phyloP scores from a whole-genome alignment of 2,113 vertebrate genomes.

The Clupea harengus region DNA sequence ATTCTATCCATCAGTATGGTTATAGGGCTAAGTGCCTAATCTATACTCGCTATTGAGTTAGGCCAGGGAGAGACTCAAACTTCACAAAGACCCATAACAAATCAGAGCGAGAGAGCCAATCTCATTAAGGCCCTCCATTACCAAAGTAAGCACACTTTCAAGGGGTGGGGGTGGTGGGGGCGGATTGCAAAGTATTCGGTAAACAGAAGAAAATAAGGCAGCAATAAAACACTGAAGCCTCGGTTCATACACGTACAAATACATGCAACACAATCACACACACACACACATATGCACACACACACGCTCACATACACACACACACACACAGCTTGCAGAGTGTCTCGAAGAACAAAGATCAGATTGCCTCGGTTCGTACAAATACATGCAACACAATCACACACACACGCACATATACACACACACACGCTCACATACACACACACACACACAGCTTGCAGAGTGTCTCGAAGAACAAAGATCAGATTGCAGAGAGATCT shows the following conservation, averaged over 20 bases:
- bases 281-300: background rate
- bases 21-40: constrained; percentile 11
- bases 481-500: too few relatives aligned
- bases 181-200: background rate
- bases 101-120: background rate
- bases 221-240: background rate
- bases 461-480: too few relatives aligned
- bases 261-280: background rate
- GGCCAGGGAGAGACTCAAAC: background rate
- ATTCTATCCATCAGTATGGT: background rate
- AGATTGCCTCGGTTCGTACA: background rate
- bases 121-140: background rate
- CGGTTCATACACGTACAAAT: background rate
- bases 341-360: too few relatives aligned
- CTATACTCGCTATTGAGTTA: background rate
- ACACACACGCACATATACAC: constrained; percentile 1
- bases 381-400: background rate
- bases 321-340: background rate
- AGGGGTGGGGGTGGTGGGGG: background rate
- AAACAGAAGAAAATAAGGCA: background rate
- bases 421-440: constrained; percentile 27
- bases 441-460: background rate
- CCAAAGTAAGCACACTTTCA: background rate
- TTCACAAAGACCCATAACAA: constrained; percentile 12
- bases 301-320: background rate